Percentiles rank a stretch among this genome's conserved stretches.
phyloP scores from a whole-genome alignment of 1,140 invertebrate species.

The Parasteatoda tepidariorum region DNA sequence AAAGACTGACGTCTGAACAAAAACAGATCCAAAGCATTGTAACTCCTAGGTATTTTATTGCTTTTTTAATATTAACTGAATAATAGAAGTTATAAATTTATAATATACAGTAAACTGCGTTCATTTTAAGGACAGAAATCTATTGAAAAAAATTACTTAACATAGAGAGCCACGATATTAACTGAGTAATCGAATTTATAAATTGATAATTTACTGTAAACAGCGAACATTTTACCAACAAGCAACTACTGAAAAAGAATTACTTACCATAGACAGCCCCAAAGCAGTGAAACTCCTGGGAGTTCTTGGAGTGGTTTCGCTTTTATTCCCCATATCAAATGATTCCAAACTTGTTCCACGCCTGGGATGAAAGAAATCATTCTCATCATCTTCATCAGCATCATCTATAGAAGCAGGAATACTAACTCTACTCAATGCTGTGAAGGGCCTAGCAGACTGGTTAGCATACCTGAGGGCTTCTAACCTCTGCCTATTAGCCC shows the following conservation, averaged over 20 bases:
- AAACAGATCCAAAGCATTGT: too few species aligned
- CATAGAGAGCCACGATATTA: too few species aligned
- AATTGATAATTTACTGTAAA: too few species aligned
- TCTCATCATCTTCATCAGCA: neutral
- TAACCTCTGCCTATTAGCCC: slow-evolving; percentile 56
- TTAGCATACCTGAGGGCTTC: slow-evolving; percentile 29
- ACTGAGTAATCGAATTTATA: too few species aligned
- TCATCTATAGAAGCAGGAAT: neutral
- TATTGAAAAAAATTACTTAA: too few species aligned
- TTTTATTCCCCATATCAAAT: neutral
- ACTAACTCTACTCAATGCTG: neutral
- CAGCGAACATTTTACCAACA: too few species aligned
- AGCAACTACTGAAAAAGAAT: neutral
- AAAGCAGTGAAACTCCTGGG: slow-evolving; percentile 28
- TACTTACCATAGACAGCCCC: slow-evolving; percentile 31
- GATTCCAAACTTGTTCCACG: slow-evolving; percentile 43
- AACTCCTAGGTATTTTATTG: too few species aligned
- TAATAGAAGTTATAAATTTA: too few species aligned
- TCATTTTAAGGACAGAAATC: too few species aligned
- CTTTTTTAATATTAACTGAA: too few species aligned
- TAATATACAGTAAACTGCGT: too few species aligned
- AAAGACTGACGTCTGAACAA: too few species aligned
- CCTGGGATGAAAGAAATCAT: neutral
- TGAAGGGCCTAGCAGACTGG: neutral
- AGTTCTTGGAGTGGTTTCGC: neutral